Conservation (phyloP, 2,888 invertebrate species). For the Andrena haemorrhoa region DNA sequence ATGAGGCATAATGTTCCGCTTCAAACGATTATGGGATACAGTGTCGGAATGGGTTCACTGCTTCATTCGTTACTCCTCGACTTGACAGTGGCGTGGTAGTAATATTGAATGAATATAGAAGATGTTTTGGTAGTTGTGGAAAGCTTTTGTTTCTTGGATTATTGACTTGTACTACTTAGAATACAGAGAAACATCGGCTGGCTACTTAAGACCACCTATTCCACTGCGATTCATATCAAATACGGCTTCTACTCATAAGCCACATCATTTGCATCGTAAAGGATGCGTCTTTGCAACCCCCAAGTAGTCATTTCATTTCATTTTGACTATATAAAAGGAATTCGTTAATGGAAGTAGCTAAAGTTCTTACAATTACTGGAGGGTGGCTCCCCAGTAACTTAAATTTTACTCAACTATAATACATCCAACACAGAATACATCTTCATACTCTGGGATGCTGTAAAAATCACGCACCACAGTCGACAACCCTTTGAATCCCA, state of each 20-base stretch:
- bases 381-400: not conserved
- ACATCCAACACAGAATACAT: not conserved
- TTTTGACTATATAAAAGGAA: not conserved
- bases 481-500: not conserved
- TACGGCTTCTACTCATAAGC: too few relatives aligned
- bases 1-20: conserved; percentile 31
- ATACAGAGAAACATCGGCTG: too few relatives aligned
- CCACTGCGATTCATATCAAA: too few relatives aligned
- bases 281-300: too few relatives aligned
- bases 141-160: too few relatives aligned
- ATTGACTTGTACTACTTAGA: too few relatives aligned
- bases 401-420: not conserved
- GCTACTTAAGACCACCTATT: too few relatives aligned
- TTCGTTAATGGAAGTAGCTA: not conserved
- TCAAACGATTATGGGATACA: conserved; percentile 38
- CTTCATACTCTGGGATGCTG: not conserved
- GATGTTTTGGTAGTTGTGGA: too few relatives aligned
- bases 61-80: not conserved
- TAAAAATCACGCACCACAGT: conserved; percentile 6
- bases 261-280: too few relatives aligned
- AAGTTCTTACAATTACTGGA: not conserved
- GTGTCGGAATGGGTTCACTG: conserved; percentile 12
- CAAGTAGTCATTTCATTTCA: too few relatives aligned
- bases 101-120: not conserved
- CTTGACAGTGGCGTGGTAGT: too few relatives aligned